phyloP scores from a whole-genome alignment of 2,888 invertebrate species.

The Podotricha telesiphe region DNA sequence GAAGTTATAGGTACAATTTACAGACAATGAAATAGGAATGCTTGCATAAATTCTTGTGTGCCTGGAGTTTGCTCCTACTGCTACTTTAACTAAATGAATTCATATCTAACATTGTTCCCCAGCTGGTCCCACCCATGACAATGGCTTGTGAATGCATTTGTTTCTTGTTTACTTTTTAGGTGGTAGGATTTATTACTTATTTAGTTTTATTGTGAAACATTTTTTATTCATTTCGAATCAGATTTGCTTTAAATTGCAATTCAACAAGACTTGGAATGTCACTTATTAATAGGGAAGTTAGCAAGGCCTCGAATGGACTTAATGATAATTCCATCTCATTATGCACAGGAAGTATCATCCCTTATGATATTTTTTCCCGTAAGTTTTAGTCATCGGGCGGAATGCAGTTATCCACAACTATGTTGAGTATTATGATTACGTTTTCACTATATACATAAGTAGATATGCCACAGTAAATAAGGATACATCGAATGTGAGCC shows the following conservation, averaged over 20 bases:
- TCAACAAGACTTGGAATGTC: conserved; percentile 83
- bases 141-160: conserved; percentile 76
- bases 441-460: conserved; percentile 81
- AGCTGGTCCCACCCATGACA: conserved; percentile 84
- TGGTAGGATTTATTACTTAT: background rate
- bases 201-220: conserved; percentile 1
- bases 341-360: conserved; percentile 62
- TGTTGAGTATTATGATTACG: conserved; percentile 79
- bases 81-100: conserved; percentile 74
- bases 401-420: conserved; percentile 85
- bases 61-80: conserved; percentile 61
- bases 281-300: conserved; percentile 76
- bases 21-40: conserved; percentile 54
- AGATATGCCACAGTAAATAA: conserved; percentile 75
- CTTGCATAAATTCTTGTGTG: conserved; percentile 68
- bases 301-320: conserved; percentile 49
- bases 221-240: background rate
- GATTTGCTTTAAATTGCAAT: conserved; percentile 57
- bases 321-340: conserved; percentile 34
- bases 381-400: conserved; percentile 83
- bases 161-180: conserved; percentile 45
- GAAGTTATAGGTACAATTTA: conserved; percentile 48
- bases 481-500: conserved; percentile 70
- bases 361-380: conserved; percentile 71
- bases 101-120: conserved; percentile 82